A percentile compares a stretch with the other conserved stretches of the same genome.
Conservation (phyloP, 1,140 invertebrate species). For the Chlorops oryzae region DNA sequence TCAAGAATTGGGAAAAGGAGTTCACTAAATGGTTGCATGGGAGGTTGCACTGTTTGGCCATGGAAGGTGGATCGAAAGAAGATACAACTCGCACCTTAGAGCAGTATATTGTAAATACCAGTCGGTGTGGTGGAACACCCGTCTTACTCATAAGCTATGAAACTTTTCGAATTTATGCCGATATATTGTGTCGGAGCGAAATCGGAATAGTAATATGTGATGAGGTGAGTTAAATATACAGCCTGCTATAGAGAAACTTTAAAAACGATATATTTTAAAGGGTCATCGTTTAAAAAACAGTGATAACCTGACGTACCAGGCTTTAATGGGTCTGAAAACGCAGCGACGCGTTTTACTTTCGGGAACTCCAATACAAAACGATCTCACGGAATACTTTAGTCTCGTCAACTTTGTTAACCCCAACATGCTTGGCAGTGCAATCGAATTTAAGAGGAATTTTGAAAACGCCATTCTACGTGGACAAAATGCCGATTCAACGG, state of each 20-base stretch:
- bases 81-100: conserved; percentile 81
- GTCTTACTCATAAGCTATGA: conserved; percentile 98
- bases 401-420: conserved; percentile 98
- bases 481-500: conserved; percentile 84
- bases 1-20: conserved; percentile 99
- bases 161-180: conserved; percentile 90
- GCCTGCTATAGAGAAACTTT: no score
- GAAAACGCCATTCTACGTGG: conserved; percentile 90
- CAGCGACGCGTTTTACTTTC: conserved; percentile 87
- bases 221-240: no score
- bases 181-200: conserved; percentile 82
- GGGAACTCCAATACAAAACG: conserved; percentile 99
- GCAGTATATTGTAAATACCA: conserved; percentile 63
- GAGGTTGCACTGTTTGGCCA: conserved; percentile 76
- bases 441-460: conserved; percentile 88
- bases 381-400: conserved; percentile 97
- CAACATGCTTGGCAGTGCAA: conserved; percentile 83
- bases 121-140: conserved; percentile 69
- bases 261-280: no score
- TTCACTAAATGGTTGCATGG: conserved; percentile 93
- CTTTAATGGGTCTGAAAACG: conserved; percentile 82
- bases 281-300: conserved; percentile 96
- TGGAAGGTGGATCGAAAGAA: conserved; percentile 85
- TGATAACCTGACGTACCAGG: conserved; percentile 97
- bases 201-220: conserved; percentile 96